phyloP scores from a whole-genome alignment of 2,888 invertebrate species.

The Rhamnusium bicolor region DNA sequence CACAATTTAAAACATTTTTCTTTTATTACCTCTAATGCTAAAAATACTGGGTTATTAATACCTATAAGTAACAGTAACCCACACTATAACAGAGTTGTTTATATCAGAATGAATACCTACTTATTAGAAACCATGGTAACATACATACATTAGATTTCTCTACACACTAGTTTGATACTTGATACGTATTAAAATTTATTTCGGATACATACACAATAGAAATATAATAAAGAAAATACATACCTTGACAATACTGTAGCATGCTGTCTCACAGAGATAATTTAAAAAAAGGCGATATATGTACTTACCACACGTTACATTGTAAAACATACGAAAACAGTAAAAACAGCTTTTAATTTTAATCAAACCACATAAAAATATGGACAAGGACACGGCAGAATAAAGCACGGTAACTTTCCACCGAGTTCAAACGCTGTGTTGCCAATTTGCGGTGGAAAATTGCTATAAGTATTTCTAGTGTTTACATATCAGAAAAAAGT shows the following conservation, averaged over 20 bases:
- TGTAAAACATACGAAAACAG: constrained; percentile 25
- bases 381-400: constrained; percentile 49
- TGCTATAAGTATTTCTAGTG: not conserved
- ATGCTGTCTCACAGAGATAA: constrained; percentile 1
- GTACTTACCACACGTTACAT: constrained; percentile 22
- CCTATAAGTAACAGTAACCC: not conserved
- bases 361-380: constrained; percentile 51
- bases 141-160: constrained; percentile 10
- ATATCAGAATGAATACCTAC: not conserved
- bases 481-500: not conserved
- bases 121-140: constrained; percentile 3
- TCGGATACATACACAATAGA: not conserved
- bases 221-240: not conserved
- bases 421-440: constrained; percentile 44
- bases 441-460: constrained; percentile 34
- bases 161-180: not conserved
- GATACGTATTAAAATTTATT: not conserved
- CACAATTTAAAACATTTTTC: not conserved
- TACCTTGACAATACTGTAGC: constrained; percentile 15
- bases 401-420: constrained; percentile 53
- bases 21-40: not conserved
- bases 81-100: not conserved
- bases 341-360: constrained; percentile 45
- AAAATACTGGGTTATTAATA: not conserved
- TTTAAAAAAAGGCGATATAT: constrained; percentile 9